Evolutionary conservation across 2,888 invertebrate species (phyloP).

Genomic region (Platerodrilus igneus): DNA sequence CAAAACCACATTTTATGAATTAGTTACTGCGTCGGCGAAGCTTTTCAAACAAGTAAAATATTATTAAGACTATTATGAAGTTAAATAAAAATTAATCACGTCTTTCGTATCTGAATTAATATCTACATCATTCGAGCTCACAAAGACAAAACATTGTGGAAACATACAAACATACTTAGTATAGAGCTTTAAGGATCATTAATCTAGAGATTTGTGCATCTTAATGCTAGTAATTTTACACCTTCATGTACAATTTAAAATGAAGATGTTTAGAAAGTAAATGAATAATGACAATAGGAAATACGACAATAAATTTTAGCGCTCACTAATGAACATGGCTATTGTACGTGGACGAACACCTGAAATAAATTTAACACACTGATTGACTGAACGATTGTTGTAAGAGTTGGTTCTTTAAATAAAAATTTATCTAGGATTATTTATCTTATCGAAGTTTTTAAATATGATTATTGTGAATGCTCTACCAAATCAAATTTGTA

Average conservation of each 20-base stretch:
- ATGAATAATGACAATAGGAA: slow-evolving; percentile 42
- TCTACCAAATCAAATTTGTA: too few relatives aligned
- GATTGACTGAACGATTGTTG: too few relatives aligned
- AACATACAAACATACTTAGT: slow-evolving; percentile 35
- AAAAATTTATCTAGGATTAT: too few relatives aligned
- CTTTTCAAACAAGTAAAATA: too few relatives aligned
- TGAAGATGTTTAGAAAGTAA: slow-evolving; percentile 37
- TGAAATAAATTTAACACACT: slow-evolving; percentile 5
- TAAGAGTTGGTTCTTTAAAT: too few relatives aligned
- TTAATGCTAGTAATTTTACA: slow-evolving; percentile 32
- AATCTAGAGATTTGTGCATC: slow-evolving; percentile 33
- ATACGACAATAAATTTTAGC: slow-evolving; percentile 44
- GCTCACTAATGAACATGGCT: slow-evolving; percentile 43
- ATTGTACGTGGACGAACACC: slow-evolving; percentile 31
- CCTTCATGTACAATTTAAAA: slow-evolving; percentile 33
- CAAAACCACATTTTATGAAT: too few relatives aligned
- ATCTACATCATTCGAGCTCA: slow-evolving; percentile 27
- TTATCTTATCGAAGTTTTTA: too few relatives aligned
- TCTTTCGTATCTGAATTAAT: slow-evolving; percentile 28
- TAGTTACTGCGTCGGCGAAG: too few relatives aligned
- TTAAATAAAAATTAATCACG: slow-evolving; percentile 28
- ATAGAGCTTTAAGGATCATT: slow-evolving; percentile 31
- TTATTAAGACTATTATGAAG: too few relatives aligned
- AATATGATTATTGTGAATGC: too few relatives aligned
- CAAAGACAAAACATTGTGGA: slow-evolving; percentile 30